Evolutionary conservation across 2,113 vertebrate genomes (phyloP), one percentile per base, ranked within the genome.

Genomic region (Pipra filicauda): DNA sequence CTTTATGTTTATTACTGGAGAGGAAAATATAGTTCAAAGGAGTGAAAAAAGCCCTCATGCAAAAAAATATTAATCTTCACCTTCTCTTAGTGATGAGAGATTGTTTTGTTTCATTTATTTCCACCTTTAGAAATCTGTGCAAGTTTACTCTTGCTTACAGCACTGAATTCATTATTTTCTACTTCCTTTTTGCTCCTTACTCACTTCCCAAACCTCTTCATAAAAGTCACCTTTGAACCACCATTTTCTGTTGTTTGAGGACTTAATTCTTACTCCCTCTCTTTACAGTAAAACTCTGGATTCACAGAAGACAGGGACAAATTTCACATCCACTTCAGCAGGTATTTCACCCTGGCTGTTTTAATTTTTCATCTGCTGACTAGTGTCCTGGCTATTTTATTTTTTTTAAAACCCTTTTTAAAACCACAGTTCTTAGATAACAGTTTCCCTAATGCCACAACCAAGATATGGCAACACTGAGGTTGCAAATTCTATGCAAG

Each of bases 21-120:
- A 79, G 30, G 33, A 72, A 91, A 55, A 43, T 52, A 7, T 23
- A 27, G 52, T 72, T 91, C 44, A 91, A 76, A 94, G n/a, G 35
- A 58, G 8, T 44, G 28, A 76, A 83, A 94, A 89, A 72, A 67
- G 7, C 5, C 2, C 3, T 82, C 31, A 46, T 82, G 62, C 73
- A 94, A 88, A 84, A 95, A 95, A 95, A 83, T 46, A 92, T 26
- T 94, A 82, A 85, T 84, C 81, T 93, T 91, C 87, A 83, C 67
- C 39, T 88, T 80, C n/a, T 89, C 81, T 83, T 73, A 48, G 64
- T 73, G 46, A 94, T 74, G 62, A 91, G 41, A 93, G 64, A 54
- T 8, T 15, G 33, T 64, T 89, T 91, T 73, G 23, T 85, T 78
- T 85, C 23, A 48, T 93, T 91, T 89, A 72, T 95, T 89, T 67